Evolutionary conservation across 2,797 vertebrate species (phyloP).

Genomic region (Macrochelys suwanniensis): DNA sequence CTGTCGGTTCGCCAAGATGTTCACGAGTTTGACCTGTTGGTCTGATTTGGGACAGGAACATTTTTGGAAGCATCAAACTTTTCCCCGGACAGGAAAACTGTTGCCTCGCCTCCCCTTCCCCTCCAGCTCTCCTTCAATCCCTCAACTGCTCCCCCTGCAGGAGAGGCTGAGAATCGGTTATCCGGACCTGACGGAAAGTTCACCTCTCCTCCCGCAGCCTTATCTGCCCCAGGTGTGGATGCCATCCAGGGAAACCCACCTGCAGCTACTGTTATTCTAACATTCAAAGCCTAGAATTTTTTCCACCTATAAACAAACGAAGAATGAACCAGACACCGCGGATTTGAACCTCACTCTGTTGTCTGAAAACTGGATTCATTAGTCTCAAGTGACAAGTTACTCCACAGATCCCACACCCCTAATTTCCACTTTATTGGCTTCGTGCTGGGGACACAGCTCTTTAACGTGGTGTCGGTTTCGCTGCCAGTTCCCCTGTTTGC

Average conservation of each 20-base stretch:
- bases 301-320: accelerated
- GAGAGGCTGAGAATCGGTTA: not conserved
- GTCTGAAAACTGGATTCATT: not conserved
- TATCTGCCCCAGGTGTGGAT: not conserved
- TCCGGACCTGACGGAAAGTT: accelerated
- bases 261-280: not conserved
- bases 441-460: no score
- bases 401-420: not conserved
- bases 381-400: no score
- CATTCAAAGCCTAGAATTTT: not conserved
- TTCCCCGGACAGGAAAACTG: not conserved
- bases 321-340: accelerated
- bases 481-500: accelerated
- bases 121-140: not conserved
- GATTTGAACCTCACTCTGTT: accelerated
- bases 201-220: accelerated
- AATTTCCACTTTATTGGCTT: no score
- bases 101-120: not conserved
- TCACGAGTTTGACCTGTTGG: not conserved
- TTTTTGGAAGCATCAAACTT: not conserved
- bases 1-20: not conserved
- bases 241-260: not conserved
- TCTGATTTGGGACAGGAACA: not conserved
- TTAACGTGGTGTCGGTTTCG: not conserved
- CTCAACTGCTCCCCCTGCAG: not conserved